A percentile compares a stretch with the other conserved stretches of the same genome.
phyloP scores from a whole-genome alignment of 37 sponge, comb jelly and placozoan genomes.

The Oopsacas minuta region DNA sequence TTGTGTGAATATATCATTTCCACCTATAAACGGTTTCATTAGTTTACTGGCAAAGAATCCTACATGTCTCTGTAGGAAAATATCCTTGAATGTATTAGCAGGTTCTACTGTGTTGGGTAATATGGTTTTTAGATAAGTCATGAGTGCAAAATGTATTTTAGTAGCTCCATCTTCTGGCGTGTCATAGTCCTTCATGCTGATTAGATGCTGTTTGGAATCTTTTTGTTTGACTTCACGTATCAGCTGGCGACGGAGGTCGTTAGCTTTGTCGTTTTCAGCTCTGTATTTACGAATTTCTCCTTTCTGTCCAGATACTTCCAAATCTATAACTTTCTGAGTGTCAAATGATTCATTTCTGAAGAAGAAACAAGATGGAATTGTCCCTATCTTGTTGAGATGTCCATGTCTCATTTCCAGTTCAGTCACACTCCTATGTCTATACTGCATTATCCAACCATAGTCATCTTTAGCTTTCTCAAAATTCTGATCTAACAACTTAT shows the following conservation, averaged over 20 bases:
- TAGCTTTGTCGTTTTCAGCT: neutral
- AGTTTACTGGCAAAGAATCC: neutral
- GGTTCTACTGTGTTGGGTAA: neutral
- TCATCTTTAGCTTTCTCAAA: slow-evolving; percentile 12
- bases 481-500: neutral
- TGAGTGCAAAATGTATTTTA: neutral
- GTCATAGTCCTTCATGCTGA: slow-evolving; percentile 2
- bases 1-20: neutral
- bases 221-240: neutral
- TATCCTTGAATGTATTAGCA: neutral
- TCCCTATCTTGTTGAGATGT: neutral
- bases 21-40: neutral
- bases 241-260: neutral
- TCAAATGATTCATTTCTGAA: neutral
- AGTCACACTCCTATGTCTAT: neutral
- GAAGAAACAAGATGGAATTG: slow-evolving; percentile 16
- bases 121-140: neutral
- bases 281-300: slow-evolving; percentile 14
- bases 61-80: neutral
- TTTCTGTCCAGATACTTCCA: neutral
- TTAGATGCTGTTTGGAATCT: neutral
- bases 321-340: neutral
- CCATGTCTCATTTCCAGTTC: slow-evolving; percentile 19
- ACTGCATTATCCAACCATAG: slow-evolving; percentile 17
- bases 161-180: neutral